Evolutionary conservation across 2,888 invertebrate genomes (phyloP), one percentile per base, ranked within the genome.

Genomic region (Anoncus sp.): DNA sequence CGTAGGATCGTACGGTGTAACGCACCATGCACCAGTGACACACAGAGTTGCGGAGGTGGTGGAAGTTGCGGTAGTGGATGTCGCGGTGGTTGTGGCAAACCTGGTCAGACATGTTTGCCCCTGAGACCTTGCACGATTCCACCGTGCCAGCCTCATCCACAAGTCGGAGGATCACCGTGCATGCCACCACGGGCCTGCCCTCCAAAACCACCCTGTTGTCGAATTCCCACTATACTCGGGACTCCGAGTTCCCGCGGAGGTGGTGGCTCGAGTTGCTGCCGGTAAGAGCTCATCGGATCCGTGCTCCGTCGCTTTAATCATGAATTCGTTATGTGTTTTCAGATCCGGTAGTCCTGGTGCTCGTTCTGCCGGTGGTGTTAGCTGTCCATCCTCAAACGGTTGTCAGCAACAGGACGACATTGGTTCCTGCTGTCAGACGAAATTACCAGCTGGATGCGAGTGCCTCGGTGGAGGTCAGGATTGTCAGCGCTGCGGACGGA

Each of bases 401-500:
- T 72, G 27, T 14, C 75, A 62, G 10, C 35, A 79, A 57, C 71
- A 72, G 53, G 73, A 81, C 45, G 76, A 76, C 49, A 59, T 79
- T 55, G 71, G 40, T 18, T 12, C 51, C n/a, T 75, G 57, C 20
- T 62, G 69, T 65, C 79, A 70, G 18, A 65, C 77, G 38, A 80
- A 66, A 79, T 31, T 85, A 76, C 79, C 84, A 78, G 76, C 84
- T 77, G 69, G 88, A 74, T 85, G 86, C 81, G 85, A 91, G 74
- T 85, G 89, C 78, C 79, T 91, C 73, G 88, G 91, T 60, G 87
- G 89, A 35, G 85, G 90, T 47, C 81, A 85, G 63, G 82, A 91
- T 66, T 92, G 92, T 73, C 87, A 90, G 24, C 87, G 91, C 67
- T 91, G 92, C 60, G 90, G 90, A 10, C 86, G 88, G 47, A 92